Percentiles rank a stretch among this genome's conserved stretches.
These are phyloP conservation scores for Brachyopa scutellaris DNA, from an alignment of 2,888 invertebrate genomes.

Conservation along the genomic window DNA sequence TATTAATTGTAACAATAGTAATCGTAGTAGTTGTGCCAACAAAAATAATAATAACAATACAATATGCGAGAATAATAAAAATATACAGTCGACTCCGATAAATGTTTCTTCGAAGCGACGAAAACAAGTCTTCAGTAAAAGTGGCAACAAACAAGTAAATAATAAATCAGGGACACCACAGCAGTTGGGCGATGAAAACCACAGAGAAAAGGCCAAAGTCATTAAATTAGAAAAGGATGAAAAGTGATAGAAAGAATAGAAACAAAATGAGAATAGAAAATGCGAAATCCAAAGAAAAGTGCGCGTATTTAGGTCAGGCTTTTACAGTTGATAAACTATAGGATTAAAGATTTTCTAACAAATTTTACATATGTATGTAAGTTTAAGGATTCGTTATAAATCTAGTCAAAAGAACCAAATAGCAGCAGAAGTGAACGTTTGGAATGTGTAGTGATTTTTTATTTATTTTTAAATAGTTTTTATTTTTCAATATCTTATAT, in stretches of 20 bases:
- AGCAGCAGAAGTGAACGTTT: slow-evolving; percentile 23
- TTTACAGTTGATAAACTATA: not conserved
- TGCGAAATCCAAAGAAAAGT: slow-evolving; percentile 5
- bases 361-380: slow-evolving; percentile 21
- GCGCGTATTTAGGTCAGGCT: not conserved
- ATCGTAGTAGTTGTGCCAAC: slow-evolving; percentile 52
- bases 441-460: not conserved
- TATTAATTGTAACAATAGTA: slow-evolving; percentile 74
- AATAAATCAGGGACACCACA: slow-evolving; percentile 10
- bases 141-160: slow-evolving; percentile 51
- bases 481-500: not conserved
- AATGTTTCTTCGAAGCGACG: slow-evolving; percentile 73
- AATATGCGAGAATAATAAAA: slow-evolving; percentile 63
- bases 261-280: not conserved
- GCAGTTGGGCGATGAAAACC: slow-evolving; percentile 73
- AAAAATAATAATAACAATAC: slow-evolving; percentile 68
- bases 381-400: slow-evolving; percentile 36
- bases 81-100: slow-evolving; percentile 8
- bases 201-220: slow-evolving; percentile 70
- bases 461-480: not conserved
- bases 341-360: slow-evolving; percentile 6
- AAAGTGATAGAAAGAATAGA: slow-evolving; percentile 35
- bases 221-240: slow-evolving; percentile 79
- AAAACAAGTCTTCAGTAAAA: slow-evolving; percentile 74
- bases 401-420: slow-evolving; percentile 56